Evolutionary conservation across 2,888 invertebrate genomes (phyloP).

Genomic region (Campaea margaritaria): DNA sequence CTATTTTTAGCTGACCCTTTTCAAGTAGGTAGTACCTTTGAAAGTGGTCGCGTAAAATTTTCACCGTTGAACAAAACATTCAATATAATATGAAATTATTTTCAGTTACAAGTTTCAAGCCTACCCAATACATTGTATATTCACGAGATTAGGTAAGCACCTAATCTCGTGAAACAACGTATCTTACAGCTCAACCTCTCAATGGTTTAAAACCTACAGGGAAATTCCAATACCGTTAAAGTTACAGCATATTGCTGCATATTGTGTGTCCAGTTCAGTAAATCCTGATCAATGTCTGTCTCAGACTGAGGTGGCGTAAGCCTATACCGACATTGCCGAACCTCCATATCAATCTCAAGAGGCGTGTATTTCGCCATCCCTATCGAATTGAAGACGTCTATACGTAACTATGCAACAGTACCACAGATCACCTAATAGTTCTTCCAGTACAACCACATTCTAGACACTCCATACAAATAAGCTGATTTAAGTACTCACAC

Average conservation of each 20-base stretch:
- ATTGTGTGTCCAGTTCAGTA: conserved; percentile 30
- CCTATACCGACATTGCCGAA: conserved; percentile 14
- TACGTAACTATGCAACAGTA: conserved; percentile 15
- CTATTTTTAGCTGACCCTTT: too few relatives aligned
- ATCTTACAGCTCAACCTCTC: conserved; percentile 1
- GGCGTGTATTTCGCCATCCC: neutral
- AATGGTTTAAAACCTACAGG: conserved; percentile 1
- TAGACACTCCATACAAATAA: too few relatives aligned
- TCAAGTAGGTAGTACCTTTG: too few relatives aligned
- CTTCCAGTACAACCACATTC: too few relatives aligned
- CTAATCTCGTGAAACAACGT: neutral
- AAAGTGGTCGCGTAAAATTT: too few relatives aligned
- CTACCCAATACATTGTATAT: neutral
- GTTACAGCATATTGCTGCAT: conserved; percentile 15
- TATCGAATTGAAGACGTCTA: conserved; percentile 13
- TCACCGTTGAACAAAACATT: too few relatives aligned
- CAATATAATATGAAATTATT: too few relatives aligned
- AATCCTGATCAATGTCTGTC: conserved; percentile 26
- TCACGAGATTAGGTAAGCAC: neutral
- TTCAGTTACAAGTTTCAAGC: neutral
- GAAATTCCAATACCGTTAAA: conserved; percentile 23
- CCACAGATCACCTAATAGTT: too few relatives aligned
- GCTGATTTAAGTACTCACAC: too few relatives aligned
- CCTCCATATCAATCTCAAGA: conserved; percentile 9
- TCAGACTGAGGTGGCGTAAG: conserved; percentile 12